Percentiles rank a stretch among this genome's conserved stretches.
Evolutionary conservation across 2,797 vertebrate species (phyloP).

Genomic region (Sciurus vulgaris): DNA sequence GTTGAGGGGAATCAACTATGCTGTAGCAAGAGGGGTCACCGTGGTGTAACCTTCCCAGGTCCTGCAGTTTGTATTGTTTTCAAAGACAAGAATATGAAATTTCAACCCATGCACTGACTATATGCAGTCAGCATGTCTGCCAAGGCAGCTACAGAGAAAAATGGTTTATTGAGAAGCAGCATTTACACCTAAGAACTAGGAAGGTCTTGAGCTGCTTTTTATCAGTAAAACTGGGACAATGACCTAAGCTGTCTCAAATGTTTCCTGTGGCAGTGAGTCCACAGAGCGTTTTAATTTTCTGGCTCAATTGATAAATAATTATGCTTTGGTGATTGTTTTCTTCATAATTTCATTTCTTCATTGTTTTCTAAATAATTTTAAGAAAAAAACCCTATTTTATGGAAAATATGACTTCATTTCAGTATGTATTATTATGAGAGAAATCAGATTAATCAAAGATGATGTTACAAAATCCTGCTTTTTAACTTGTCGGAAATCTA

Average conservation of each 20-base stretch:
- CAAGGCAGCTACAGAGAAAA: background rate
- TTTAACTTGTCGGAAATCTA: background rate
- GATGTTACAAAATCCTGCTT: background rate
- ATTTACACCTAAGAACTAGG: background rate
- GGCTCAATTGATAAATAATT: background rate
- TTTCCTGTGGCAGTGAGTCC: background rate
- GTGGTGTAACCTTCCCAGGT: background rate
- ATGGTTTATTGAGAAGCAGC: background rate
- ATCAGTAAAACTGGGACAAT: background rate
- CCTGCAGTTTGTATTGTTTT: background rate
- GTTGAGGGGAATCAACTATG: background rate
- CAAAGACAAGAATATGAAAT: constrained; percentile 45
- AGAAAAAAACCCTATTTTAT: background rate
- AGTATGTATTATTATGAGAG: background rate
- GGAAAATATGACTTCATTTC: background rate
- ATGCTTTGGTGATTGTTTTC: constrained; percentile 2
- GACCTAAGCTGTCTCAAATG: background rate
- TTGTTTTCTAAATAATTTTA: background rate
- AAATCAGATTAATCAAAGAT: background rate
- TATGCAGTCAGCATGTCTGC: background rate
- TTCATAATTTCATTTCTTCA: background rate
- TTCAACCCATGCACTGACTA: background rate
- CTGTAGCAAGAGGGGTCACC: background rate
- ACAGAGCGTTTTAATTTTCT: background rate
- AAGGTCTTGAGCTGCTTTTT: background rate